Conservation (phyloP, 2,888 invertebrate species). For the Synergus itoensis region DNA sequence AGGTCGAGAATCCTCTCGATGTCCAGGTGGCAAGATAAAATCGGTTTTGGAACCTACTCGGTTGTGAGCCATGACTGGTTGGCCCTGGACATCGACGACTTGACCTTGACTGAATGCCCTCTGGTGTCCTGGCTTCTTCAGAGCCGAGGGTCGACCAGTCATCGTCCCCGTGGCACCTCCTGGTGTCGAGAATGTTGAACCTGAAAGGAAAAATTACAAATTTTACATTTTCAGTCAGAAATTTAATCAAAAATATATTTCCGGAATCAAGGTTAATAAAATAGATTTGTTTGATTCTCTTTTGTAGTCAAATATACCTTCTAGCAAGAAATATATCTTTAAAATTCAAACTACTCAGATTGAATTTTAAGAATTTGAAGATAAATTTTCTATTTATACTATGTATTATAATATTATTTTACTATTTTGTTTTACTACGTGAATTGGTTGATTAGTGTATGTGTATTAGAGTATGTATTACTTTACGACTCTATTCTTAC, state of each 20-base stretch:
- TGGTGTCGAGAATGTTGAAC: conserved; percentile 35
- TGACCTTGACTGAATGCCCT: conserved; percentile 93
- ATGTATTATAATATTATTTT: no score
- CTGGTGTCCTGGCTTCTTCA: conserved; percentile 89
- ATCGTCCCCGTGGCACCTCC: conserved; percentile 44
- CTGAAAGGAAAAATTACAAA: conserved; percentile 12
- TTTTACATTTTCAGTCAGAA: background rate
- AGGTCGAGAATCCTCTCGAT: conserved; percentile 82
- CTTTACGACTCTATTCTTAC: background rate
- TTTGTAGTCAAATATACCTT: background rate
- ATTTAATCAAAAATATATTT: background rate
- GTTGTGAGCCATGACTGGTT: conserved; percentile 82
- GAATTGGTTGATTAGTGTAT: background rate
- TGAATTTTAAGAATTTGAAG: no score
- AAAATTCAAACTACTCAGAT: background rate
- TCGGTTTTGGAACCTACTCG: conserved; percentile 92
- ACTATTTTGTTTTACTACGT: background rate
- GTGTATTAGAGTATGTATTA: no score
- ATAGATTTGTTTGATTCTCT: background rate
- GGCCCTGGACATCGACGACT: conserved; percentile 83
- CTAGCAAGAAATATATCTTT: background rate
- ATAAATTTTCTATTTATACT: no score
- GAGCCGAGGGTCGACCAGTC: conserved; percentile 83
- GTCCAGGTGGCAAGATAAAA: conserved; percentile 92
- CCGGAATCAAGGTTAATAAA: background rate